Conservation (phyloP, 2,113 vertebrate genomes). For the Leucopsar rothschildi region DNA sequence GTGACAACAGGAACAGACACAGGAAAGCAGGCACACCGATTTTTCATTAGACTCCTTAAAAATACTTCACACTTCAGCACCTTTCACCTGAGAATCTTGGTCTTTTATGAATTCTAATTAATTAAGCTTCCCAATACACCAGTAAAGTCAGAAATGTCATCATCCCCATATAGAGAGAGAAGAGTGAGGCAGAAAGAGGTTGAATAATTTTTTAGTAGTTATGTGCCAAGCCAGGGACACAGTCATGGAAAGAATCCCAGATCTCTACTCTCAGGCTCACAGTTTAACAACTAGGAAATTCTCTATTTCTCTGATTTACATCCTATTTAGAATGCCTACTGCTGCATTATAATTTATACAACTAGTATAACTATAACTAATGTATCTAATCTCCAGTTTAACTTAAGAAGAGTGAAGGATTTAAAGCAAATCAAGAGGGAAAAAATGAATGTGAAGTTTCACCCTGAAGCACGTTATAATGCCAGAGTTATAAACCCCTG, state of each 20-base stretch:
- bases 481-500: slow-evolving; percentile 34
- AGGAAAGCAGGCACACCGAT: not conserved
- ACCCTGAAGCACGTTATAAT: slow-evolving; percentile 5
- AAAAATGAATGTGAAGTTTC: slow-evolving; percentile 32
- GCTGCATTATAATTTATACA: slow-evolving; percentile 43
- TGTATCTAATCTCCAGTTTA: slow-evolving; percentile 63
- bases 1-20: not conserved
- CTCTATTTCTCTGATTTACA: slow-evolving; percentile 43
- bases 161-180: not conserved
- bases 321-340: slow-evolving; percentile 39
- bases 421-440: slow-evolving; percentile 22
- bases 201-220: slow-evolving; percentile 21
- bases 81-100: not conserved
- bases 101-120: slow-evolving; percentile 36
- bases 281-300: slow-evolving; percentile 28
- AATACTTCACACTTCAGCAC: slow-evolving; percentile 20
- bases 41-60: slow-evolving; percentile 18
- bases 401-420: slow-evolving; percentile 51
- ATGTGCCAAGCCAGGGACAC: not conserved
- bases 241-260: not conserved
- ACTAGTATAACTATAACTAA: slow-evolving; percentile 65
- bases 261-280: not conserved
- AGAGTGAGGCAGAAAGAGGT: slow-evolving; percentile 6
- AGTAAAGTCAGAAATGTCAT: slow-evolving; percentile 12
- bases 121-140: slow-evolving; percentile 40